Base-by-base conservation (phyloP, 2,888 invertebrate genomes). In the Amphimallon solstitiale region DNA sequence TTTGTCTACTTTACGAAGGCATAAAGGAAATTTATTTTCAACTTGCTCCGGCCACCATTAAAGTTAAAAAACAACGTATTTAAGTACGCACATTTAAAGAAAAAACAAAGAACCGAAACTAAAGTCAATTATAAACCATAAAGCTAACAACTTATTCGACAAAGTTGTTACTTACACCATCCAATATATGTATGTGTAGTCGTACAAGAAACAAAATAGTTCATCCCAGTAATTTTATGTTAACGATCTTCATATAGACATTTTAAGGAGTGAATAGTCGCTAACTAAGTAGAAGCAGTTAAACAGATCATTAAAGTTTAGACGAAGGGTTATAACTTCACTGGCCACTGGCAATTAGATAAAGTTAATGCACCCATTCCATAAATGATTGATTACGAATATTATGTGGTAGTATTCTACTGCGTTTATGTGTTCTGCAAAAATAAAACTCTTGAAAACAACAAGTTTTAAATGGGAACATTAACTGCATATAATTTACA, bases 261-360 rank as follows among this genome's bases (percentile, higher is more conserved):
- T 72, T 74, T 75, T 75, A 75, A 72, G 67, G 70, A 71, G 70
- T 74, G 73, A 76, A 74, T 76, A 74, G 74, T 70, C 70, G 68
- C 74, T 76, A 76, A 76, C 75, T 76, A 76, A 77, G 75, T 73
- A 74, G 74, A 75, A 74, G 75, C 71, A 76, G 75, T 77, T 75
- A 75, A 76, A 74, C 67, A 65, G 75, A 72, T 77, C 77, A 75
- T 77, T 77, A 77, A 76, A 76, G 74, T 75, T 75, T 70, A 74
- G 73, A 66, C 65, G 70, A 70, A 68, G 72, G 73, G 74, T 74
- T 76, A 76, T 74, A 75, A 71, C 74, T 75, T 74, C 71, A 74
- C 73, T 72, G 72, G 76, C 75, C 76, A 76, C 74, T 73, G 74
- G 75, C 75, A 73, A 72, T 75, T 71, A 74, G 72, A 68, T 68